Percentiles rank a stretch among this genome's conserved stretches.
phyloP scores from a whole-genome alignment of 1,140 invertebrate species.

The Drosophila guanche region DNA sequence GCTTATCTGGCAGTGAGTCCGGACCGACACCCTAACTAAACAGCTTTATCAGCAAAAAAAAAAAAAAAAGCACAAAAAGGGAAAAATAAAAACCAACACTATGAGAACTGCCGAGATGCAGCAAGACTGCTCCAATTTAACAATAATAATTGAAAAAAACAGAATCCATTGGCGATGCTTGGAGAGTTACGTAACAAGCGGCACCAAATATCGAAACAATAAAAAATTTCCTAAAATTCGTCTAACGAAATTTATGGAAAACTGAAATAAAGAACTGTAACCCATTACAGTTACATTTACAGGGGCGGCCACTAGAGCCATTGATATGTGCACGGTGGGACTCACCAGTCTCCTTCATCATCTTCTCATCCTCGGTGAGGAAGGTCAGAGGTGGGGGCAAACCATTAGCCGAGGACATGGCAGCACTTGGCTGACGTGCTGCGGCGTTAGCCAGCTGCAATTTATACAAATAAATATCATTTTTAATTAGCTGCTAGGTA shows the following conservation, averaged over 20 bases:
- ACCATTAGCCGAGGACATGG: slow-evolving; percentile 65
- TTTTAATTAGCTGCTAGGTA: slow-evolving; percentile 21
- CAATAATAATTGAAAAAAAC: slow-evolving; percentile 25
- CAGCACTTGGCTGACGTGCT: slow-evolving; percentile 76
- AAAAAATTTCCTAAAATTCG: slow-evolving; percentile 21
- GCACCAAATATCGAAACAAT: slow-evolving; percentile 11
- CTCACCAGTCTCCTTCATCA: slow-evolving; percentile 92
- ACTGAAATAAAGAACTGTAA: slow-evolving; percentile 7
- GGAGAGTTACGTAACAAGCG: slow-evolving; percentile 36
- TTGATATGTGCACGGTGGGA: background rate
- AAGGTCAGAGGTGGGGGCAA: slow-evolving; percentile 86
- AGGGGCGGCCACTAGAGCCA: background rate
- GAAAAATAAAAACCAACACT: slow-evolving; percentile 1
- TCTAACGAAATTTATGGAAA: slow-evolving; percentile 21
- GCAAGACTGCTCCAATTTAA: background rate
- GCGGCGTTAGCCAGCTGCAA: slow-evolving; percentile 68
- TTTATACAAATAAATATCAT: slow-evolving; percentile 17
- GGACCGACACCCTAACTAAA: slow-evolving; percentile 16
- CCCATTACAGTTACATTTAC: slow-evolving; percentile 6
- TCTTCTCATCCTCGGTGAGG: slow-evolving; percentile 90
- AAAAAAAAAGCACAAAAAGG: slow-evolving; percentile 17
- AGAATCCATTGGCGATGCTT: slow-evolving; percentile 17
- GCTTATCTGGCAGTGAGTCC: slow-evolving; percentile 38
- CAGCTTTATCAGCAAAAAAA: slow-evolving; percentile 38
- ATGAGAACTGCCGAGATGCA: background rate